Percentiles rank a stretch among this genome's conserved stretches.
Evolutionary conservation across 2,888 invertebrate genomes (phyloP).

Genomic region (Galerucella nymphaeae): DNA sequence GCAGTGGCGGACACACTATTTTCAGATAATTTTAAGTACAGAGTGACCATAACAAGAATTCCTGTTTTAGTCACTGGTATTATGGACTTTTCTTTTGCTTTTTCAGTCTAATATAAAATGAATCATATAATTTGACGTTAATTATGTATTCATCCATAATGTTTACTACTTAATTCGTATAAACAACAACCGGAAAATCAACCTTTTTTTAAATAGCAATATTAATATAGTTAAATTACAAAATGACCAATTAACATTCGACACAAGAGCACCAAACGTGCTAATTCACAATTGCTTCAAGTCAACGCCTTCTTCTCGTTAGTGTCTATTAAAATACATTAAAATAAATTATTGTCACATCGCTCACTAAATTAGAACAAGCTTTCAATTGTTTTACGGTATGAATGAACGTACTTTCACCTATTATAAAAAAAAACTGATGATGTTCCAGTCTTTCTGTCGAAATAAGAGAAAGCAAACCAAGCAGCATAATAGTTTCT

Average conservation of each 20-base stretch:
- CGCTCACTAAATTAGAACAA: slow-evolving; percentile 16
- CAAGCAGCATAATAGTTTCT: too few species aligned
- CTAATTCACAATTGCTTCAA: slow-evolving; percentile 29
- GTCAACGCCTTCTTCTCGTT: slow-evolving; percentile 29
- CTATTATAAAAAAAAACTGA: neutral
- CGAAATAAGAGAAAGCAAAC: too few species aligned
- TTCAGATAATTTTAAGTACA: neutral
- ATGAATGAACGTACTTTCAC: slow-evolving; percentile 12
- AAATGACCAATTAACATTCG: slow-evolving; percentile 31
- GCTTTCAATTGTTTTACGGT: slow-evolving; percentile 11
- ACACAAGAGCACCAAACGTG: slow-evolving; percentile 25
- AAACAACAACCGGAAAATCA: neutral
- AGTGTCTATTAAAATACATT: slow-evolving; percentile 38
- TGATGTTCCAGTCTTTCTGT: neutral
- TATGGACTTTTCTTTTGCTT: too few species aligned
- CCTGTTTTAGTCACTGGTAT: too few species aligned
- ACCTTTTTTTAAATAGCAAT: slow-evolving; percentile 20
- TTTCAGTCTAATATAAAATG: neutral
- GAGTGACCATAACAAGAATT: too few species aligned
- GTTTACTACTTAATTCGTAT: neutral
- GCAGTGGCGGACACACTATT: neutral
- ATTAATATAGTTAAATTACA: slow-evolving; percentile 21
- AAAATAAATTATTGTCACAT: slow-evolving; percentile 23
- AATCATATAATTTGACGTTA: neutral
- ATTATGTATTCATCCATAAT: neutral